A percentile compares a stretch with the other conserved stretches of the same genome.
Evolutionary conservation across 2,113 vertebrate genomes (phyloP).

Genomic region (Peucedramus taeniatus): DNA sequence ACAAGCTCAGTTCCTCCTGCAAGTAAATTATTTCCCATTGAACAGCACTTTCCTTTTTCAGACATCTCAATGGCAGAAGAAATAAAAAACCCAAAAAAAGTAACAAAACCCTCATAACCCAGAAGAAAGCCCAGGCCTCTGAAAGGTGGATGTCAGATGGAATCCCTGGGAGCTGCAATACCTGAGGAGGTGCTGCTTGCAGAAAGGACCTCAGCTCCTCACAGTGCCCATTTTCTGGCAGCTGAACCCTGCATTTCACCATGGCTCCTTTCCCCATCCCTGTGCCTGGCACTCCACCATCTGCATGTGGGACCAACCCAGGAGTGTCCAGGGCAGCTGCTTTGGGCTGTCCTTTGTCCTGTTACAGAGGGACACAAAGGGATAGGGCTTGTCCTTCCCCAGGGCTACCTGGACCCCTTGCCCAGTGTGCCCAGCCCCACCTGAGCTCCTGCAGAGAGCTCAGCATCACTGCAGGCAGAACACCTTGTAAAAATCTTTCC

Average conservation of each 20-base stretch:
- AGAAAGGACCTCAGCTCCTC: neutral
- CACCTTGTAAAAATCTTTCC: neutral
- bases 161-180: neutral
- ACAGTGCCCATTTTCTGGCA: fast-evolving
- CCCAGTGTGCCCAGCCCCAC: neutral
- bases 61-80: neutral
- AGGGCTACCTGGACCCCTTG: neutral
- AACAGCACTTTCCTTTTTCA: neutral
- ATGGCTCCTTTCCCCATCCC: fast-evolving
- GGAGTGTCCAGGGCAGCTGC: neutral
- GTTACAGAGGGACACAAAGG: neutral
- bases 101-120: neutral
- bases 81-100: fast-evolving
- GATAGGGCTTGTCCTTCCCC: neutral
- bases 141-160: neutral
- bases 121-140: neutral
- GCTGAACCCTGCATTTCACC: neutral
- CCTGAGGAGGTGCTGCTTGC: neutral
- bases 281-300: too few relatives aligned
- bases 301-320: fast-evolving
- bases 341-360: neutral
- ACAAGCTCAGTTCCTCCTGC: neutral
- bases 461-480: fast-evolving
- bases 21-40: neutral
- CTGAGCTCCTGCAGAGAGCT: neutral